Evolutionary conservation across 2,888 invertebrate species (phyloP), one percentile per base, ranked within the genome.

Genomic region (Tipula confusa): DNA sequence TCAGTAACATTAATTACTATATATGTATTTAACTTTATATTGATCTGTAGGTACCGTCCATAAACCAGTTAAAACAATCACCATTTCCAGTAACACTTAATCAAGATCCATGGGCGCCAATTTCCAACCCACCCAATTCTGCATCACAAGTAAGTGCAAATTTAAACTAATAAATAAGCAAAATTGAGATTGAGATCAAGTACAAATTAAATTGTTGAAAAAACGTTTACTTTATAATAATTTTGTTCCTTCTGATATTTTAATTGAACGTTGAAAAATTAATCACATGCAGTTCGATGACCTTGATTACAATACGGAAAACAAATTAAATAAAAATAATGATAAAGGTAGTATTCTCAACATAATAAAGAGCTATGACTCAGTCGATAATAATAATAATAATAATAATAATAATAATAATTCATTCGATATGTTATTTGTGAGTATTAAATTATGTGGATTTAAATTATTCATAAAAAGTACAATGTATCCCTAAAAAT

Each of bases 91-190:
- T 89, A 85, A 88, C 88, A 83, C 87, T 89, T 86, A 89, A 89
- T 86, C 89, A 89, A 86, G 90, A 90, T 88, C 90, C 90, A 84
- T 90, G 90, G 90, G 88, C 90, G 85, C 90, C 90, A 83, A 88
- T 87, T 64, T 86, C 86, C 84, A 84, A 84, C 29, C 87, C 87
- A 83, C 85, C 86, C 84, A 86, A 87, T 85, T 84, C 86, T 85
- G 86, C 87, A 84, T 86, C 88, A 84, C 89, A 89, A 88, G 90
- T 89, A 87, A 87, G 87, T 86, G 84, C 28, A 18, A 38, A 28
- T 82, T 28, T 13, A 2, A 33, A 18, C 1, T 36, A 18, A 31
- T 81, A 29, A 29, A 29, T 29, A 29, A n/a, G n/a, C n/a, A n/a
- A 29, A 81, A 29, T 29, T n/a, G n/a, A 82, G 24, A 33, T 9